A percentile compares a stretch with the other conserved stretches of the same genome.
Conservation (phyloP, 2,888 invertebrate species). For the Cremastinae sp. region DNA sequence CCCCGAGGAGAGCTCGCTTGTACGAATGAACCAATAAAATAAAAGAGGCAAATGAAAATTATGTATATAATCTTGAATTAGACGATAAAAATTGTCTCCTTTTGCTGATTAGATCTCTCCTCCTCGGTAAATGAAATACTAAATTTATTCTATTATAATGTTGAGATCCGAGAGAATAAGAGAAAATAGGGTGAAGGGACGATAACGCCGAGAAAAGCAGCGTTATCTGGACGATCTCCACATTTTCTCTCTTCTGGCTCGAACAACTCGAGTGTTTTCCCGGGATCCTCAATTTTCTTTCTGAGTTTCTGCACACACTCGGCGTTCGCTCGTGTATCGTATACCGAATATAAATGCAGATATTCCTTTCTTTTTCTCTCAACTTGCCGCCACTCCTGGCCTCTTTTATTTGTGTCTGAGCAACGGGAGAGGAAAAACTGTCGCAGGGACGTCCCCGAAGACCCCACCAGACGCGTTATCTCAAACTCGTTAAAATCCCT, state of each 20-base stretch:
- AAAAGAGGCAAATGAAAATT: conserved; percentile 22
- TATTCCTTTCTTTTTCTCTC: conserved; percentile 25
- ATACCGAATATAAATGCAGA: conserved; percentile 54
- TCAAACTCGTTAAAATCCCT: conserved; percentile 69
- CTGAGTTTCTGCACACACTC: conserved; percentile 29
- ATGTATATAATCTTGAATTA: not conserved
- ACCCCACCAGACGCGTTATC: conserved; percentile 63
- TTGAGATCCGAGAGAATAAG: conserved; percentile 27
- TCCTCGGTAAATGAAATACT: conserved; percentile 36
- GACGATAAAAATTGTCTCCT: conserved; percentile 4
- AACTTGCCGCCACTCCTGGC: not conserved
- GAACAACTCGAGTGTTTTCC: conserved; percentile 38
- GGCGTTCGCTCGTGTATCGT: conserved; percentile 20
- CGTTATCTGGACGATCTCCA: conserved; percentile 48
- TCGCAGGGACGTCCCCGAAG: conserved; percentile 33
- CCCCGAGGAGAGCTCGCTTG: no score
- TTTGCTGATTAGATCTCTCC: conserved; percentile 32
- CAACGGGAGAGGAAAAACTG: conserved; percentile 21
- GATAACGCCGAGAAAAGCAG: conserved; percentile 18
- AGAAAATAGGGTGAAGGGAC: not conserved
- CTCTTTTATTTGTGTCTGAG: conserved; percentile 18
- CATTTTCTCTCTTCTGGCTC: conserved; percentile 33
- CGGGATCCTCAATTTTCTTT: conserved; percentile 47
- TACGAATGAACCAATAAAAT: no score
- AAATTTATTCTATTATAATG: conserved; percentile 53